Conservation (phyloP, 2,888 invertebrate species). For the Ormyrus thymus region DNA sequence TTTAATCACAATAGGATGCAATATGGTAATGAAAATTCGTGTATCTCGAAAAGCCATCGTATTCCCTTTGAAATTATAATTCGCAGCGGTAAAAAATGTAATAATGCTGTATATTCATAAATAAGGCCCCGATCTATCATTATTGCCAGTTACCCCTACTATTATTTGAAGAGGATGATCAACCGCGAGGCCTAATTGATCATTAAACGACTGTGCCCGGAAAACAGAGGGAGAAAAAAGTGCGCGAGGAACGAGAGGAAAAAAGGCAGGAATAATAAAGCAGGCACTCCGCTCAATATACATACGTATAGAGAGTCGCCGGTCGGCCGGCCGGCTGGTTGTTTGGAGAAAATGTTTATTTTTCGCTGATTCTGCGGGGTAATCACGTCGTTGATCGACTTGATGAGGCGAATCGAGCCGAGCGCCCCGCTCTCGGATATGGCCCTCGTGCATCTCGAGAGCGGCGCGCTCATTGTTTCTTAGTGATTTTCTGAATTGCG, state of each 20-base stretch:
- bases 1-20: constrained; percentile 2
- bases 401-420: constrained; percentile 47
- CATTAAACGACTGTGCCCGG: constrained; percentile 46
- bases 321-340: neutral
- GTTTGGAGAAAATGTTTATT: constrained; percentile 53
- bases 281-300: neutral
- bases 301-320: neutral
- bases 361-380: constrained; percentile 47
- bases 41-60: constrained; percentile 30
- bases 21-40: constrained; percentile 34
- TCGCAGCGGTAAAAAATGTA: constrained; percentile 35
- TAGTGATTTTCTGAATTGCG: constrained; percentile 73
- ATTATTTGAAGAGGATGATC: constrained; percentile 49
- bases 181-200: constrained; percentile 46
- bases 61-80: constrained; percentile 33
- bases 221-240: constrained; percentile 29
- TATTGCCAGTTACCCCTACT: constrained; percentile 33
- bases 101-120: constrained; percentile 42
- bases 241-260: neutral
- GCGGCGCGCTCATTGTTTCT: constrained; percentile 68
- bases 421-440: constrained; percentile 19
- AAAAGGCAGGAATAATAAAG: constrained; percentile 40
- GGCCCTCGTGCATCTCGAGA: constrained; percentile 48
- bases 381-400: constrained; percentile 53
- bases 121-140: constrained; percentile 48